Base-by-base conservation (phyloP, 2,888 invertebrate species). In the Lithodes maja region DNA sequence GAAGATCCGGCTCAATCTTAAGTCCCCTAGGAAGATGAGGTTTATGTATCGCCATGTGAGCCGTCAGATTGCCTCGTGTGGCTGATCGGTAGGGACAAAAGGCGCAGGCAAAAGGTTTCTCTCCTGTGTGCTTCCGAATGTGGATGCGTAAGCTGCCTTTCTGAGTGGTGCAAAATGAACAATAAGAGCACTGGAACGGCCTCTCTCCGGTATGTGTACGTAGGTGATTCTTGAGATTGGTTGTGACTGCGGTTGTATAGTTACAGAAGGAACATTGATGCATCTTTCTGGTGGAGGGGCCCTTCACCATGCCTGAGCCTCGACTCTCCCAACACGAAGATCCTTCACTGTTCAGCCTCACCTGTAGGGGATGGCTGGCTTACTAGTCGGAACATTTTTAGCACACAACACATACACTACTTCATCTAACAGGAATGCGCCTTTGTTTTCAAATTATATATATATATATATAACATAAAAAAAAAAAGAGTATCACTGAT, bases 291-390 rank as follows among this genome's bases (percentile, higher is more conserved):
- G 53, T 52, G 52, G 54, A 74, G 74, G 55, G 78, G 68, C 85
- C 82, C 75, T 86, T 86, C 71, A 69, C 86, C 50, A 68, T 15
- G 79, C 55, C 80, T 61, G 54, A 12, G 61, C 77, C 68, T 74
- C 86, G 71, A 69, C 81, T 55, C 55, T 80, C 86, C 71, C 74
- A 61, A 54, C 2, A 50, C 79, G 71, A 53, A 49, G 80, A 52
- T 80, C 80, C 80, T 17, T 69, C 86, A 80, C 80, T 81, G 80
- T 81, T 55, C 81, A 81, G 81, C 86, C 81, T 81, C 82, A 86
- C 86, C 86, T 86, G 86, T 86, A 86, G 80, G 86, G 86, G 86
- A 86, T 80, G 86, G 71, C 86, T 71, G 52, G 15, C 86, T 82
- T 81, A 81, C 86, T 86, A 82, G 33, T 81, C 79, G 33, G 33